A percentile compares a stretch with the other conserved stretches of the same genome.
These are phyloP conservation scores for Rhamnusium bicolor DNA, from an alignment of 2,888 invertebrate genomes.

Conservation along the genomic window DNA sequence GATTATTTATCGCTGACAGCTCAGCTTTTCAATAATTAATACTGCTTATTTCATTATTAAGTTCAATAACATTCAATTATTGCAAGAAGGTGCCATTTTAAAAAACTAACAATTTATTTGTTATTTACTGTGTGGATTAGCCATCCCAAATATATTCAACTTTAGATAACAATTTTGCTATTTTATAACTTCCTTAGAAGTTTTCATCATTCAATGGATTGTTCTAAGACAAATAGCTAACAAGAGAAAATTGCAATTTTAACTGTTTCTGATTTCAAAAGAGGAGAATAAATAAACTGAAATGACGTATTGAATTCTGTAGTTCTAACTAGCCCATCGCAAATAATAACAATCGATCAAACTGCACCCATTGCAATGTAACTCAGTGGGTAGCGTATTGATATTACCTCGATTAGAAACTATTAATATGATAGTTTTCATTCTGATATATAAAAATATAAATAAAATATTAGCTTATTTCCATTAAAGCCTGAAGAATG, in stretches of 20 bases:
- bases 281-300: constrained; percentile 11
- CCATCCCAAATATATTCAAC: too few species aligned
- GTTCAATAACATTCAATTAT: too few species aligned
- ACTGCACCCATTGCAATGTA: constrained; percentile 16
- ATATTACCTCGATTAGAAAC: neutral
- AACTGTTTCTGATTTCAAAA: constrained; percentile 21
- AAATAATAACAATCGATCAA: constrained; percentile 2
- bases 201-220: too few species aligned
- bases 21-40: too few species aligned
- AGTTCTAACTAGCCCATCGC: neutral
- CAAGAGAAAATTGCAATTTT: neutral
- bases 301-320: neutral
- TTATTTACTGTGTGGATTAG: too few species aligned
- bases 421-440: neutral
- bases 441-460: neutral
- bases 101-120: too few species aligned
- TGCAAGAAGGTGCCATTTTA: too few species aligned
- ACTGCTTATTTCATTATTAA: too few species aligned
- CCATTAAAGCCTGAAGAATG: neutral
- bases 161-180: too few species aligned
- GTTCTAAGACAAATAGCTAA: neutral
- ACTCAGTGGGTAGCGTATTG: constrained; percentile 11
- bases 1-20: too few species aligned
- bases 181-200: too few species aligned
- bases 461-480: neutral